Base-by-base conservation (phyloP, 1,140 invertebrate genomes). In the Cydia amplana region DNA sequence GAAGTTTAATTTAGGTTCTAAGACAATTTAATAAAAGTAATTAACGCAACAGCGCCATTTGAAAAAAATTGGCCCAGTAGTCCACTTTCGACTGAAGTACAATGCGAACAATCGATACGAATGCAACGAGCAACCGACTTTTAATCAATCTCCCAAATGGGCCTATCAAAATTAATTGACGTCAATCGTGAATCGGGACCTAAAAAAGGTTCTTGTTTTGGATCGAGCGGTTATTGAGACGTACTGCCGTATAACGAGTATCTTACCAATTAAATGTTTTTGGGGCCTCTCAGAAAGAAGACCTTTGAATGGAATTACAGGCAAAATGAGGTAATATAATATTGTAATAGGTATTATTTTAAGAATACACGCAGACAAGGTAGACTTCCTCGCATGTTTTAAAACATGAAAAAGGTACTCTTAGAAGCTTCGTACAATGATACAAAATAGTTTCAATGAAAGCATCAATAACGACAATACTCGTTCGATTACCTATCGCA, bases 141-240 rank as follows among this genome's bases (percentile, higher is more conserved):
- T 85, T 84, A 85, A 88, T 87, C 85, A 83, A 86, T 87, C 85
- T 84, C 85, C 77, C 77, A 84, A 86, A 87, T 85, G 80, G 79
- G 82, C 85, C 80, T 86, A 83, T 86, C 84, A 84, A 84, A 86
- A 81, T 86, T 86, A 86, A 86, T 86, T 87, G 85, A 84, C 84
- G 78, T 85, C 77, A 80, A 80, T 83, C 83, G 80, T 81, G 80
- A 83, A 70, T 70, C 65, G 78, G 77, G 70, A 78, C 75, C 81
- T 79, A 79, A 79, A 77, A 79, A 80, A 79, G 78, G 77, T 82
- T 80, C 80, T 74, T 80, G 77, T 83, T 78, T 80, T 81, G 65
- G 81, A 79, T 67, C 82, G 81, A 80, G 55, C 74, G 67, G 73
- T 82, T 80, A 81, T 84, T 82, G 79, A 78, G 80, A 80, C 77